phyloP scores from a whole-genome alignment of 2,888 invertebrate species.

The Lissocephala sabroskyi region DNA sequence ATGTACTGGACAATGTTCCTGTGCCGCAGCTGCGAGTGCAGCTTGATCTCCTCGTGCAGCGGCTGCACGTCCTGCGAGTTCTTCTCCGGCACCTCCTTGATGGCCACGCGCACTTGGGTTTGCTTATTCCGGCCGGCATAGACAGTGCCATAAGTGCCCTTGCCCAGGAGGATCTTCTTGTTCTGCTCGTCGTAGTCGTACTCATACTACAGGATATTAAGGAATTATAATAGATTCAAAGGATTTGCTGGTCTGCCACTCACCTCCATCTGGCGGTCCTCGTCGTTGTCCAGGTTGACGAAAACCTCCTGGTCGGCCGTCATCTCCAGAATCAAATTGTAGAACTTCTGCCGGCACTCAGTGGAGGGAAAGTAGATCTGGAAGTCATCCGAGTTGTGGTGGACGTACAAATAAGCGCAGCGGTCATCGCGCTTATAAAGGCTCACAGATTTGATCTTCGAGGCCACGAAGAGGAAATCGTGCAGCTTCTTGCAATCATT shows the following conservation, averaged over 20 bases:
- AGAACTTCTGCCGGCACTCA: constrained; percentile 86
- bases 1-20: constrained; percentile 97
- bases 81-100: constrained; percentile 98
- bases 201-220: constrained; percentile 78
- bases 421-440: constrained; percentile 96
- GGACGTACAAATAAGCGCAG: constrained; percentile 96
- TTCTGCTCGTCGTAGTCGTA: constrained; percentile 95
- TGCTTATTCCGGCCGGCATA: constrained; percentile 94
- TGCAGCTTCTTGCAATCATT: constrained; percentile 88
- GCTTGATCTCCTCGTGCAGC: constrained; percentile 96
- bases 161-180: constrained; percentile 89
- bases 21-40: constrained; percentile 96
- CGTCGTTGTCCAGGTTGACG: constrained; percentile 82
- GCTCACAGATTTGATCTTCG: constrained; percentile 77
- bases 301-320: constrained; percentile 89
- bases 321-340: constrained; percentile 88
- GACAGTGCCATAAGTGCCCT: constrained; percentile 96
- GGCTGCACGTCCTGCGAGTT: constrained; percentile 97
- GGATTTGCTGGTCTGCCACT: not conserved
- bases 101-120: constrained; percentile 95
- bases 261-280: constrained; percentile 82
- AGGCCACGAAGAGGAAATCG: constrained; percentile 94
- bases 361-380: constrained; percentile 97
- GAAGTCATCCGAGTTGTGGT: constrained; percentile 98
- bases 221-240: not conserved